Conservation (phyloP, 2,888 invertebrate species). For the Phlogophora meticulosa region DNA sequence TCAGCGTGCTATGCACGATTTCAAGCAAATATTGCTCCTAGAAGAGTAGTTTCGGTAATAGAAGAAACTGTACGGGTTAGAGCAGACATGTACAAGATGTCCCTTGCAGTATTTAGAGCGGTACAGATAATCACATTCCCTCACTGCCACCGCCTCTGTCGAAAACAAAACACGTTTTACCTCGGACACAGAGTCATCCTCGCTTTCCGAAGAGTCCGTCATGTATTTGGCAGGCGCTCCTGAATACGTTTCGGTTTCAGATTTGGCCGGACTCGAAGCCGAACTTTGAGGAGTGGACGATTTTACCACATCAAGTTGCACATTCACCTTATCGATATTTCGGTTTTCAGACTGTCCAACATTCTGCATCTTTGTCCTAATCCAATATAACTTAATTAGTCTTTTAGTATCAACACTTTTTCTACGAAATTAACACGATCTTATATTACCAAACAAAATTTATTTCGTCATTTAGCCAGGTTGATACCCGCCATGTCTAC, state of each 20-base stretch:
- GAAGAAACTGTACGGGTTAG: conserved; percentile 83
- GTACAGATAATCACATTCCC: conserved; percentile 91
- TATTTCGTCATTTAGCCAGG: conserved; percentile 93
- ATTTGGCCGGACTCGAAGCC: conserved; percentile 95
- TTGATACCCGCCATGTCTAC: conserved; percentile 95
- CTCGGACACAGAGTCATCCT: conserved; percentile 99
- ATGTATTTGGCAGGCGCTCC: conserved; percentile 96
- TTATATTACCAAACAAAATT: conserved; percentile 91
- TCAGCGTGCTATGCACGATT: conserved; percentile 81
- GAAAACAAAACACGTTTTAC: conserved; percentile 93
- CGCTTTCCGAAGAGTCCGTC: conserved; percentile 98
- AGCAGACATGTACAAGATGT: conserved; percentile 92
- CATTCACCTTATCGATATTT: conserved; percentile 95
- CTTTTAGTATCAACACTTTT: conserved; percentile 90
- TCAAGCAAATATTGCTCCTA: conserved; percentile 72
- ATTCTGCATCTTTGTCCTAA: conserved; percentile 97
- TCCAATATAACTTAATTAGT: conserved; percentile 90
- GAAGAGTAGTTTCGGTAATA: conserved; percentile 76
- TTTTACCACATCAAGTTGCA: conserved; percentile 93
- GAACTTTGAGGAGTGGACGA: conserved; percentile 96
- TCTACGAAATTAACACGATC: conserved; percentile 90
- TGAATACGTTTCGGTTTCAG: conserved; percentile 96
- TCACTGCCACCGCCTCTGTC: conserved; percentile 89
- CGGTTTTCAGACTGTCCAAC: conserved; percentile 96
- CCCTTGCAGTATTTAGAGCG: conserved; percentile 93